Evolutionary conservation across 2,888 invertebrate species (phyloP), one percentile per base, ranked within the genome.

Genomic region (Lithodes maja): DNA sequence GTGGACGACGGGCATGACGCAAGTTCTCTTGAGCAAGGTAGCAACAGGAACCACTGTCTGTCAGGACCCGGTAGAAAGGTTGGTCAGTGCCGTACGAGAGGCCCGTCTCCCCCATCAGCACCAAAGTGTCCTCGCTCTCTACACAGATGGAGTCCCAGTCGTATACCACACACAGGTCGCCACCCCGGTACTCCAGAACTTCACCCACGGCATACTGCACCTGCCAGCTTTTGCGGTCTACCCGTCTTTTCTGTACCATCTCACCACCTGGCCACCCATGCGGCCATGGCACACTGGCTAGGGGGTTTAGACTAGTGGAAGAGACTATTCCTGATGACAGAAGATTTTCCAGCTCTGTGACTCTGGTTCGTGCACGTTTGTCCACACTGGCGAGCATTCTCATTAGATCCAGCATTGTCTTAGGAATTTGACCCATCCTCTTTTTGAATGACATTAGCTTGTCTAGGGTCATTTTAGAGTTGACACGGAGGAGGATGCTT

Each of bases 61-160:
- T 85, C 53, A 90, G 80, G 55, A 90, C 90, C 2, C 88, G 71
- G 83, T 90, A 90, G 50, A 90, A 90, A 15, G 90, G 90, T 75
- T 90, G 90, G 79, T 90, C 90, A 17, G 88, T 90, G 69, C 90
- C 90, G 78, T 88, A 85, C 1, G 87, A 54, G 33, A 90, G 75
- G 53, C 86, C 83, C 50, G 87, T 85, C 71, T 90, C 90, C 7
- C 90, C 90, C 90, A 90, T 90, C 77, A 90, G 79, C 79, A 86
- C 83, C n/a, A 90, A 52, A 5, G 90, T 90, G 68, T 90, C 90
- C 15, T 90, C 90, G 84, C 88, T 90, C 69, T 90, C 90, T 7
- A 90, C 90, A 80, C 90, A 90, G 77, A 90, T 90, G 7, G 88
- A 90, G 50, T 90, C 90, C 90, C 90, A 90, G 79, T 90, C 90